Evolutionary conservation across 2,113 vertebrate genomes (phyloP), one percentile per base, ranked within the genome.

Genomic region (Semnopithecus entellus): DNA sequence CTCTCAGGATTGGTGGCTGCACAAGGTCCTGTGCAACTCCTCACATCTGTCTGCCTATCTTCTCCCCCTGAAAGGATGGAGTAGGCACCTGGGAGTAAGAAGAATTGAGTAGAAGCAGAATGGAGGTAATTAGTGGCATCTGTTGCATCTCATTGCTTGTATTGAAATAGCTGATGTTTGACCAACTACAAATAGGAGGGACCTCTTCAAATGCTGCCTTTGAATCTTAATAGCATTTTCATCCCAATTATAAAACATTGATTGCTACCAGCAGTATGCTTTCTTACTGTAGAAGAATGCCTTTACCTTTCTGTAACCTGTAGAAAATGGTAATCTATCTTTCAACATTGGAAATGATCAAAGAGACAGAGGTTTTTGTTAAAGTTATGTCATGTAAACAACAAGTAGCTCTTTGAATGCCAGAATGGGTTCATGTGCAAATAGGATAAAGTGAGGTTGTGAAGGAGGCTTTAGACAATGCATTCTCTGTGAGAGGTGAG

Each of bases 101-200:
- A 68, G 61, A 89, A 38, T 43, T 64, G 76, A 73, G 81, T 17
- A 57, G 81, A 96, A 50, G 13, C 45, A 52, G 76, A 43, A 79
- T 86, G 40, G 68, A 70, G n/a, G 43, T 88, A 95, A 97, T 95
- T 95, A 95, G 91, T 88, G 84, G 59, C 84, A 32, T 73, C 73
- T 94, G 80, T 40, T 72, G 20, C 85, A 89, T 45, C 80, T 76
- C 32, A 1, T 80, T 83, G 50, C 68, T 90, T 91, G 45, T 55
- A 80, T 27, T 70, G 82, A 95, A 92, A 81, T 8, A 82, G 61
- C 73, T 94, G 84, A 85, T 89, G 61, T 75, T 91, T 93, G 96
- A 95, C 92, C 92, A 94, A 27, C 30, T 91, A 68, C 61, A 82
- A 98, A 79, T 90, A 64, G 88, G 73, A 92, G 92, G 59, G 93